Evolutionary conservation across 2,888 invertebrate species (phyloP).

Genomic region (Adelognathus sp.): DNA sequence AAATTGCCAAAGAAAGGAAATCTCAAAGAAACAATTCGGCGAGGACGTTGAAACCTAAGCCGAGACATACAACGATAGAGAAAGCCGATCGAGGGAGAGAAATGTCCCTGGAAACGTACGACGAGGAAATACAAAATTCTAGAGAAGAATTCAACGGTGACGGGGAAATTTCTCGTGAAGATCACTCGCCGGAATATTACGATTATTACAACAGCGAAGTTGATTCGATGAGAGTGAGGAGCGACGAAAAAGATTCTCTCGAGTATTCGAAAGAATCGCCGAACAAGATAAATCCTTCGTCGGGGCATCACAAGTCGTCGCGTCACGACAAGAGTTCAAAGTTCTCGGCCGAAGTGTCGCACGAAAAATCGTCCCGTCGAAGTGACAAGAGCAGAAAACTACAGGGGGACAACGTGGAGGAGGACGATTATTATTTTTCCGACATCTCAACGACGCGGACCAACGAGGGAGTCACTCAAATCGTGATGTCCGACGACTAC

Average conservation of each 20-base stretch:
- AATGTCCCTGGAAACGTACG: not conserved
- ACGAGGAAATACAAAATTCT: not conserved
- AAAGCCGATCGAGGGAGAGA: not conserved
- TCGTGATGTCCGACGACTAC: constrained; percentile 44
- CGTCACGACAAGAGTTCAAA: not conserved
- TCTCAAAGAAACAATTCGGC: not conserved
- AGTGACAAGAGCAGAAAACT: constrained; percentile 51
- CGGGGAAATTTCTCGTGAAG: not conserved
- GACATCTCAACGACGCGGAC: constrained; percentile 37
- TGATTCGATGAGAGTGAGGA: constrained; percentile 24
- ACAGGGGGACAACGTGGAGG: constrained; percentile 29
- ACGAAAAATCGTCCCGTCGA: constrained; percentile 30
- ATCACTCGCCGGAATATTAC: not conserved
- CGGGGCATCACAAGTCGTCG: not conserved
- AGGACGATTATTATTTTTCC: constrained; percentile 34
- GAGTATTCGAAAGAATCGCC: constrained; percentile 57
- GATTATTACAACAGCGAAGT: constrained; percentile 45
- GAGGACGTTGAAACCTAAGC: not conserved
- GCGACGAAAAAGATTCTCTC: constrained; percentile 38
- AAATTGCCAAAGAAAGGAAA: constrained; percentile 15
- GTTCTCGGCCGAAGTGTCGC: constrained; percentile 14
- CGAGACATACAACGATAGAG: not conserved
- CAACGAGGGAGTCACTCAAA: constrained; percentile 34
- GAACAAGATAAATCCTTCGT: constrained; percentile 43
- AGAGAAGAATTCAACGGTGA: not conserved